A percentile compares a stretch with the other conserved stretches of the same genome.
Conservation (phyloP, 2,113 vertebrate species). For the Balaenoptera acutorostrata region DNA sequence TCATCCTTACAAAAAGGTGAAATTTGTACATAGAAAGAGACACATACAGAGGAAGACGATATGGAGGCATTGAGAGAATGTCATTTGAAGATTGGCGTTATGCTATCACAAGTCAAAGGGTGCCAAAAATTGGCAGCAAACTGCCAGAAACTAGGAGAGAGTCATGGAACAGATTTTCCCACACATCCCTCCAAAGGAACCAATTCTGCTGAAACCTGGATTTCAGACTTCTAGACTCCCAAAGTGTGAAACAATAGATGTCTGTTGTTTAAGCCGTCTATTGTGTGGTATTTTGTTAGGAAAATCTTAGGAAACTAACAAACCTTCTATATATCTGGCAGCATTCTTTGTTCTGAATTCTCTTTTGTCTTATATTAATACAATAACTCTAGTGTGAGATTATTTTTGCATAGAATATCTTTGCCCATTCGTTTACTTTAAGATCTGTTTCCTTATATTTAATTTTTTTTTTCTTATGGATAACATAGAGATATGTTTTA, state of each 20-base stretch:
- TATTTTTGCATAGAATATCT: background rate
- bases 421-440: background rate
- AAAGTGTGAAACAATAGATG: background rate
- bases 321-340: background rate
- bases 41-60: background rate
- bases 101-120: background rate
- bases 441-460: background rate
- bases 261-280: background rate
- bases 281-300: background rate
- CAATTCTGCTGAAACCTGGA: background rate
- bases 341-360: background rate
- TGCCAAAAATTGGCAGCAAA: background rate
- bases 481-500: background rate
- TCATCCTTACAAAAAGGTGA: background rate
- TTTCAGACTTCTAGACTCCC: background rate
- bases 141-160: background rate
- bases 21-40: background rate
- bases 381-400: background rate
- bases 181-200: background rate
- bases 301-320: background rate
- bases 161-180: background rate
- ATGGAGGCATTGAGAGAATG: background rate
- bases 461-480: background rate
- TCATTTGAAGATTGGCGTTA: background rate
- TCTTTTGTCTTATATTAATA: background rate